phyloP scores from a whole-genome alignment of 2,113 vertebrate species.

The Menura novaehollandiae region DNA sequence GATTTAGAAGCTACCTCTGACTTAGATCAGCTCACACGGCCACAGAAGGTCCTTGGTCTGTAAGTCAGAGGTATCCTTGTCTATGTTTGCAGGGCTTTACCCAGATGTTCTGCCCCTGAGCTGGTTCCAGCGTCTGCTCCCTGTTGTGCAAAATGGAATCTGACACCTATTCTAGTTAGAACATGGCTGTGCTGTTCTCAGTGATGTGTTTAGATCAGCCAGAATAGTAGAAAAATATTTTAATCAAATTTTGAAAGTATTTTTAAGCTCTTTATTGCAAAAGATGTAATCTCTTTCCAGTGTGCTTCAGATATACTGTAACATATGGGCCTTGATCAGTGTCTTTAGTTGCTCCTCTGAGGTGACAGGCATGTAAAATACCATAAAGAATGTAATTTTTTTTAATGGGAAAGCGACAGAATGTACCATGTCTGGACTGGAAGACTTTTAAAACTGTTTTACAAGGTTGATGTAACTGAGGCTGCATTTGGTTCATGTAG shows the following conservation, averaged over 20 bases:
- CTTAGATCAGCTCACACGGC: background rate
- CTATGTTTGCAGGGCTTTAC: background rate
- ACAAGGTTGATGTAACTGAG: background rate
- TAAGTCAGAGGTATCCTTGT: background rate
- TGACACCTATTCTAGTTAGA: background rate
- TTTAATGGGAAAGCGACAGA: background rate
- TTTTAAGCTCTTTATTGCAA: background rate
- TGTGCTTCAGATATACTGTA: background rate
- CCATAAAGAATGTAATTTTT: background rate
- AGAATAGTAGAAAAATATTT: background rate
- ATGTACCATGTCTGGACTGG: background rate
- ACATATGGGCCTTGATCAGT: background rate
- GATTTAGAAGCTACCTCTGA: background rate
- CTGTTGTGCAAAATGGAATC: background rate
- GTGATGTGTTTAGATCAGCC: fast-evolving
- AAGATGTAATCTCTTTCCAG: background rate
- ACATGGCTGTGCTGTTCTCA: background rate
- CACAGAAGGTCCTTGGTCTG: background rate
- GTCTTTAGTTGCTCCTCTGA: background rate
- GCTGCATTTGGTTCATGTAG: background rate
- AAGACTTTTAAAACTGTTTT: background rate
- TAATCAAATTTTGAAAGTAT: background rate
- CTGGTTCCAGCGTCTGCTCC: background rate
- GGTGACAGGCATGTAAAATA: background rate
- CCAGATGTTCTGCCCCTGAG: background rate